A percentile compares a stretch with the other conserved stretches of the same genome.
phyloP scores from a whole-genome alignment of 2,888 invertebrate species.

The Heliconius erato region DNA sequence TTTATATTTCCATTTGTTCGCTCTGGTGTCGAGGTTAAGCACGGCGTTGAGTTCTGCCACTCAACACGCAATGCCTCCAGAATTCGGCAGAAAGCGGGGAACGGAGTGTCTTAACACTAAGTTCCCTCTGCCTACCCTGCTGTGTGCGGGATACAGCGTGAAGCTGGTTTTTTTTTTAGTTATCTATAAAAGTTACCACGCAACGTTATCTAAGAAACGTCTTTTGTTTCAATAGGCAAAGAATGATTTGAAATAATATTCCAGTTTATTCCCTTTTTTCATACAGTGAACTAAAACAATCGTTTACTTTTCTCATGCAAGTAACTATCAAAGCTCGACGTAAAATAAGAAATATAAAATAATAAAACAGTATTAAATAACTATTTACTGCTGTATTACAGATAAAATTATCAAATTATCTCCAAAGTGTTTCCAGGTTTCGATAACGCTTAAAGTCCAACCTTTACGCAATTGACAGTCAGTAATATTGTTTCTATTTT shows the following conservation, averaged over 20 bases:
- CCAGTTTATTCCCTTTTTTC: slow-evolving; percentile 11
- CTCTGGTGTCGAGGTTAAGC: no score
- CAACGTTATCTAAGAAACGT: neutral
- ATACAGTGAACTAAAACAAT: slow-evolving; percentile 22
- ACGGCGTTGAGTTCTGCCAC: no score
- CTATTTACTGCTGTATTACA: neutral
- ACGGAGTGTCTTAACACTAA: no score
- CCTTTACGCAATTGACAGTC: no score
- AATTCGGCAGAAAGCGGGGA: no score
- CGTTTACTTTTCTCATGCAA: slow-evolving; percentile 12
- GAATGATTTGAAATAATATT: slow-evolving; percentile 17
- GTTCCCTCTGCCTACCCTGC: no score
- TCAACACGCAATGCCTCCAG: no score
- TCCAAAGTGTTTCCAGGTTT: neutral
- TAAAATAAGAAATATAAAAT: neutral
- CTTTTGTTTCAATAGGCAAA: slow-evolving; percentile 17
- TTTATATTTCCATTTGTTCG: no score
- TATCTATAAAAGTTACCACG: neutral
- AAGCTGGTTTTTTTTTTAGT: no score
- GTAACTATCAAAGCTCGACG: slow-evolving; percentile 24
- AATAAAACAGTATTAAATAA: neutral
- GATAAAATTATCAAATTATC: neutral
- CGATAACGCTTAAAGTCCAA: neutral
- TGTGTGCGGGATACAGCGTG: no score
- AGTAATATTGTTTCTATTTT: no score